Percentiles rank a stretch among this genome's conserved stretches.
phyloP scores from a whole-genome alignment of 2,888 invertebrate species.

The Anticlea derivata region DNA sequence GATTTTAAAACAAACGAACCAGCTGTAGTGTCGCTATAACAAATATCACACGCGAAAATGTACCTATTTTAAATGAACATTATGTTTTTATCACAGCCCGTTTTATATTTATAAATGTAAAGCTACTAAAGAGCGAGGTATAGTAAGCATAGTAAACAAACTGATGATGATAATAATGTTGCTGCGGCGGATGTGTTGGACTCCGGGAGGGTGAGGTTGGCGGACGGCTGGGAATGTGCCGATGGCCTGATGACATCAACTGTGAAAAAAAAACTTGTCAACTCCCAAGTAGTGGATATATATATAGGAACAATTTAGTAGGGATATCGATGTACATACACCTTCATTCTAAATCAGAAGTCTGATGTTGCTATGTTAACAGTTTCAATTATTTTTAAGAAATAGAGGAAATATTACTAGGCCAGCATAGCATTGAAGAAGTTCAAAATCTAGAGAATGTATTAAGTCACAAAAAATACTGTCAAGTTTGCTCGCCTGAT shows the following conservation, averaged over 20 bases:
- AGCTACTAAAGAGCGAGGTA: slow-evolving; percentile 56
- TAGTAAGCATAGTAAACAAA: slow-evolving; percentile 49
- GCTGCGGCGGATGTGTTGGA: slow-evolving; percentile 55
- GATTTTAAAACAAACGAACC: not conserved
- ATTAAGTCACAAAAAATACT: too few species aligned
- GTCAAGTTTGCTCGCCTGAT: too few species aligned
- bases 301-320: too few species aligned
- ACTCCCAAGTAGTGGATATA: too few species aligned
- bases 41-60: slow-evolving; percentile 40
- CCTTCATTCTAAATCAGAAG: too few species aligned
- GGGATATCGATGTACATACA: too few species aligned
- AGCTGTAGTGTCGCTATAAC: slow-evolving; percentile 26
- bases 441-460: too few species aligned
- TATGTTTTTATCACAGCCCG: slow-evolving; percentile 77
- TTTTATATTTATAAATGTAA: slow-evolving; percentile 54
- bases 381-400: too few species aligned
- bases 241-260: slow-evolving; percentile 72
- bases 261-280: slow-evolving; percentile 47
- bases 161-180: slow-evolving; percentile 40
- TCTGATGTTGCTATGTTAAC: too few species aligned
- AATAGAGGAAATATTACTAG: too few species aligned
- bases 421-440: too few species aligned
- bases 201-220: slow-evolving; percentile 61
- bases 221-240: slow-evolving; percentile 57
- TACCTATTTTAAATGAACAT: slow-evolving; percentile 49